Percentiles rank a stretch among this genome's conserved stretches.
Evolutionary conservation across 2,888 invertebrate genomes (phyloP).

Genomic region (Orthonychiurus folsomi): DNA sequence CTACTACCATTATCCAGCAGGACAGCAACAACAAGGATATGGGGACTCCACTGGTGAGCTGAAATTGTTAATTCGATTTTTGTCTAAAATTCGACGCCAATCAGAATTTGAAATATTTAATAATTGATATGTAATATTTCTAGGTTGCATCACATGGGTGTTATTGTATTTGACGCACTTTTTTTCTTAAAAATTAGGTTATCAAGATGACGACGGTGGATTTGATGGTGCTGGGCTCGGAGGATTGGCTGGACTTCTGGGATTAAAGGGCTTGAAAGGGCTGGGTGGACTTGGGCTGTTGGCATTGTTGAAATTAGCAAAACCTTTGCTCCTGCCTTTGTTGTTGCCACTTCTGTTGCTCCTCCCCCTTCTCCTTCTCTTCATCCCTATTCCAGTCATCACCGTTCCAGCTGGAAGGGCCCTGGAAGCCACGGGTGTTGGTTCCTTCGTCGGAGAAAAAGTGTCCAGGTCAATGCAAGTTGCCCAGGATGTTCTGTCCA

Average conservation of each 20-base stretch:
- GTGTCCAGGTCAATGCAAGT: conserved; percentile 30
- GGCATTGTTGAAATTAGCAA: conserved; percentile 34
- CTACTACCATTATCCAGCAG: conserved; percentile 35
- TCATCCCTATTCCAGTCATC: conserved; percentile 37
- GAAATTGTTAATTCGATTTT: background rate
- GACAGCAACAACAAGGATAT: conserved; percentile 15
- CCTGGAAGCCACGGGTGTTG: conserved; percentile 19
- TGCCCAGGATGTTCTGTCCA: conserved; percentile 36
- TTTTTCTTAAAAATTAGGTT: background rate
- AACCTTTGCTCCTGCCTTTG: conserved; percentile 33
- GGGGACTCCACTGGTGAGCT: conserved; percentile 29
- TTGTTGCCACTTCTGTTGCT: conserved; percentile 32
- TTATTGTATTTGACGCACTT: background rate
- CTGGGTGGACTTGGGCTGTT: conserved; percentile 27
- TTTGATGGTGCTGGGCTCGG: conserved; percentile 29
- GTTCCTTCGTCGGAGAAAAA: conserved; percentile 29
- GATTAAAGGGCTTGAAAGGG: conserved; percentile 28
- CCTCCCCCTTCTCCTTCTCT: conserved; percentile 32
- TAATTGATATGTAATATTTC: background rate
- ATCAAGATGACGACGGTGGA: conserved; percentile 30
- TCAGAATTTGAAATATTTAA: background rate
- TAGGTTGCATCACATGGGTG: background rate
- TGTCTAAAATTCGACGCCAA: background rate
- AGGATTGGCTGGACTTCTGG: conserved; percentile 27
- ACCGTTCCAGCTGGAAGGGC: conserved; percentile 29